Base-by-base conservation (phyloP, 2,888 invertebrate genomes). In the Lucinisca nassula region DNA sequence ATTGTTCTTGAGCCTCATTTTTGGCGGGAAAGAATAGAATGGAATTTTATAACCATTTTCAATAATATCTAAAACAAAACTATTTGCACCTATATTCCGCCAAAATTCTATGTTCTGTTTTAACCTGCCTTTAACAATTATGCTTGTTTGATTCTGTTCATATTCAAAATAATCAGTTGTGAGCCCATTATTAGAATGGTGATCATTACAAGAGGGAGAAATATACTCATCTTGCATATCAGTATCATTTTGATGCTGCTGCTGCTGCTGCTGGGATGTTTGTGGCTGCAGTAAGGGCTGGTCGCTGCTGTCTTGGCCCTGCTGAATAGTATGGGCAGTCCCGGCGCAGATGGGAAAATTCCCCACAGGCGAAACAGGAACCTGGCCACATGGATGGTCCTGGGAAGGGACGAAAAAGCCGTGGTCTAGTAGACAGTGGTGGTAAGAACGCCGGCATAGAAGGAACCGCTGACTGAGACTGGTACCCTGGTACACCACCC, bases 21-120 rank as follows among this genome's bases (percentile, higher is more conserved):
- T 49, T n/a, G 32, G 32, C 24, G 88, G 82, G 30, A 17, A n/a
- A 45, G 76, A 80, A 81, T 84, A 81, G 83, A 89, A 86, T 30
- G 82, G 79, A 27, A 85, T 83, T 38, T 73, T 78, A 79, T 67
- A 78, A 79, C 84, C 83, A 73, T 80, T 72, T n/a, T 58, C 37
- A 72, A 83, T 86, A n/a, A n/a, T n/a, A 75, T 85, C 80, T 37
- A 87, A 35, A 67, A 82, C 67, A 35, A 73, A 82, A 27, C 27
- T 24, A 55, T 77, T 79, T 14, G 86, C 70, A 17, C 77, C 73
- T 27, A 76, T 82, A n/a, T 35, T 10, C 76, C 75, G 70, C 89
- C 84, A 86, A 82, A 89, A 89, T 35, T 75, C 24, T 17, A 76
- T 70, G 45, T 79, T 77, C 17, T 40, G 30, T 70, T 51, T 79